Evolutionary conservation across 1,140 invertebrate species (phyloP).

Genomic region (Cherax destructor): DNA sequence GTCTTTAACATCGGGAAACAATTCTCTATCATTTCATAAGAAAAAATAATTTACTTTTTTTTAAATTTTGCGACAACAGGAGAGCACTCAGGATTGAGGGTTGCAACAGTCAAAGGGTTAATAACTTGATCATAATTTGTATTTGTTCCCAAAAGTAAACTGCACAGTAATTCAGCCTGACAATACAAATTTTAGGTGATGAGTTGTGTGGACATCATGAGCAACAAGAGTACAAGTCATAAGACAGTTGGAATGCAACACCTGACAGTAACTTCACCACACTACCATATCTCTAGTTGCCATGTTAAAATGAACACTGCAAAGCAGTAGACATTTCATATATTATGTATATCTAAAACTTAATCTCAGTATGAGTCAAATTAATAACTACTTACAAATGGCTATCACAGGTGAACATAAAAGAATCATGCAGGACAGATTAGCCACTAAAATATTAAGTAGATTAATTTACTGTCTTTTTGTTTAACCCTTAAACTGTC

Average conservation of each 20-base stretch:
- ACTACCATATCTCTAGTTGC: neutral
- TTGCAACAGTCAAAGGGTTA: too few species aligned
- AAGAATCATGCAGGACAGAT: neutral
- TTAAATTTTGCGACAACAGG: too few species aligned
- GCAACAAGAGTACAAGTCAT: neutral
- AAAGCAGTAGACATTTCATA: neutral
- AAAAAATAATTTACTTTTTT: too few species aligned
- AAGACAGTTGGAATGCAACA: neutral
- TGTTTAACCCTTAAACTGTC: too few species aligned
- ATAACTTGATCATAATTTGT: too few species aligned
- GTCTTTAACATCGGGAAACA: too few species aligned
- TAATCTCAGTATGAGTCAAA: neutral
- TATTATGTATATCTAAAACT: neutral
- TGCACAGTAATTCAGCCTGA: neutral
- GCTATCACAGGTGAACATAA: neutral
- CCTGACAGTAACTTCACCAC: neutral
- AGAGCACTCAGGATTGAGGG: too few species aligned
- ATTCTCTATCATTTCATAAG: too few species aligned
- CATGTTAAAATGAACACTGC: neutral
- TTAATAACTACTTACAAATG: neutral
- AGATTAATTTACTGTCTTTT: neutral
- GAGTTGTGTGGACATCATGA: neutral
- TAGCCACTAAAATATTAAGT: neutral
- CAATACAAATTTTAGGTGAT: neutral
- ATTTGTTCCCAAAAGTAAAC: too few species aligned